Conservation (phyloP, 1,140 invertebrate genomes). For the Marisa cornuarietis region DNA sequence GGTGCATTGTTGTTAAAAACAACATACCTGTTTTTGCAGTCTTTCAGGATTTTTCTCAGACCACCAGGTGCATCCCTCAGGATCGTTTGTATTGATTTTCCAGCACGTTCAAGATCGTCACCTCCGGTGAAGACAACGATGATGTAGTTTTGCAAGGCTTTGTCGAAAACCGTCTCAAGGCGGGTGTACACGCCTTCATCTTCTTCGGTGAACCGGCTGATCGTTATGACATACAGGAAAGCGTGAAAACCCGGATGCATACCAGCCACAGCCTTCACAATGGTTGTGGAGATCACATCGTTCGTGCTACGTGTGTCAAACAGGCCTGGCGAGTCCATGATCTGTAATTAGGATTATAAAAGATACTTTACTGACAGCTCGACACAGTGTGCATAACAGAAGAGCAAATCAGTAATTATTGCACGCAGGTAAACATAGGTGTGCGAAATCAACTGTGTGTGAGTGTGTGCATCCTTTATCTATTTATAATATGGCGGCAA, state of each 20-base stretch:
- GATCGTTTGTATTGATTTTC: not conserved
- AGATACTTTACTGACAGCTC: too few relatives aligned
- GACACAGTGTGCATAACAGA: too few relatives aligned
- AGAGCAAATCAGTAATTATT: too few relatives aligned
- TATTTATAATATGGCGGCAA: too few relatives aligned
- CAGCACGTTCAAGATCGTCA: conserved; percentile 16
- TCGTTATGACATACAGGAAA: conserved; percentile 19
- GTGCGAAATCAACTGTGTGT: too few relatives aligned
- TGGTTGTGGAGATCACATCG: conserved; percentile 12
- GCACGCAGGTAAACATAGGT: too few relatives aligned
- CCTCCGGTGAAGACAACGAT: conserved; percentile 28
- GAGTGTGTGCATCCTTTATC: too few relatives aligned
- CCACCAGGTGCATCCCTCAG: not conserved
- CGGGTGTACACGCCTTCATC: conserved; percentile 18
- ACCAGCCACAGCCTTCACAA: conserved; percentile 25
- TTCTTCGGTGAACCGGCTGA: conserved; percentile 25
- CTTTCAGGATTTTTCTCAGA: not conserved
- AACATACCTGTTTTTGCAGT: conserved; percentile 2
- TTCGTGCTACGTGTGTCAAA: conserved; percentile 27
- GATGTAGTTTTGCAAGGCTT: conserved; percentile 21
- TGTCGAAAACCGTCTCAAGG: conserved; percentile 23
- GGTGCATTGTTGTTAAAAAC: conserved; percentile 13
- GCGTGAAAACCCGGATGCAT: conserved; percentile 32
- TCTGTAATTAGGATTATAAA: conserved; percentile 3
- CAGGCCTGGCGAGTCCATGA: conserved; percentile 31